Percentiles rank a stretch among this genome's conserved stretches.
These are phyloP conservation scores for Heliconius cydno DNA, from an alignment of 2,888 invertebrate genomes.

Conservation along the genomic window DNA sequence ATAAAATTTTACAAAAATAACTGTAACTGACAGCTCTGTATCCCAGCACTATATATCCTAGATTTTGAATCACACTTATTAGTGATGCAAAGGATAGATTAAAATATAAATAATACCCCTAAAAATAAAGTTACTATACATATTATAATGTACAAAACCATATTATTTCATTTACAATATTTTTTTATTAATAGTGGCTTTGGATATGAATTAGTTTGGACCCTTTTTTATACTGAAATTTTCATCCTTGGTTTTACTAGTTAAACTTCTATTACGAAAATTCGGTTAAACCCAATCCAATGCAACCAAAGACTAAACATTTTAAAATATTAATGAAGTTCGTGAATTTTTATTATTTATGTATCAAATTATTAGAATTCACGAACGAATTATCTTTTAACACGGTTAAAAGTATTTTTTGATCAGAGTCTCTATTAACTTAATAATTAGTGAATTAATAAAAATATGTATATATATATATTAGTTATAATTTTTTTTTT, in stretches of 20 bases:
- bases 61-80: background rate
- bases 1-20: background rate
- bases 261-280: background rate
- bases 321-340: background rate
- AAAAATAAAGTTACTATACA: background rate
- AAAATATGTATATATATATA: too few relatives aligned
- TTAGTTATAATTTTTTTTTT: too few relatives aligned
- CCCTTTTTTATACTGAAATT: background rate
- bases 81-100: background rate
- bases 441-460: too few relatives aligned
- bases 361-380: too few relatives aligned
- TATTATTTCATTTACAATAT: background rate
- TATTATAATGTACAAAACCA: background rate
- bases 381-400: too few relatives aligned
- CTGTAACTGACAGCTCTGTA: slow-evolving; percentile 4
- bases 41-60: background rate
- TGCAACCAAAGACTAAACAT: background rate
- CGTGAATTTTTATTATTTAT: too few relatives aligned
- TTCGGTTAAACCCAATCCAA: background rate
- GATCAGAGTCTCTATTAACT: too few relatives aligned
- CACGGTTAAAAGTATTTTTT: too few relatives aligned
- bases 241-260: background rate
- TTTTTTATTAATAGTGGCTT: background rate
- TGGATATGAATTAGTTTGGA: background rate
- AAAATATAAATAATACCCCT: background rate